Percentiles rank a stretch among this genome's conserved stretches.
Evolutionary conservation across 2,797 vertebrate genomes (phyloP).

Genomic region (Centroberyx gerrardi): DNA sequence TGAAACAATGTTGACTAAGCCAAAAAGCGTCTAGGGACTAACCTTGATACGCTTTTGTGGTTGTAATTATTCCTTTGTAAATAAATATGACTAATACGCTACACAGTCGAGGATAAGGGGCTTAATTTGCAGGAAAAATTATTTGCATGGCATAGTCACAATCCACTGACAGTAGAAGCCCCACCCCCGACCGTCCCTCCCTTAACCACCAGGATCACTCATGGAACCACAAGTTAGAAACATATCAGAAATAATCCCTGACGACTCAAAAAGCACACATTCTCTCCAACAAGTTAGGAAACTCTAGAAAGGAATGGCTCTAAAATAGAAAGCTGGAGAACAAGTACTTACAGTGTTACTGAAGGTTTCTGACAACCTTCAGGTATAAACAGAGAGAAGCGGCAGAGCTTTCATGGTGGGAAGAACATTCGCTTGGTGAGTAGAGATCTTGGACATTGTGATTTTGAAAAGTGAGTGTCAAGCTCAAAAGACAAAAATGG

Average conservation of each 20-base stretch:
- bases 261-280: background rate
- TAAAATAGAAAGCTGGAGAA: background rate
- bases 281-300: too few relatives aligned
- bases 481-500: background rate
- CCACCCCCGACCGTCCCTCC: background rate
- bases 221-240: too few relatives aligned
- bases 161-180: background rate
- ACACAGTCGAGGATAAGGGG: background rate
- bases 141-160: background rate
- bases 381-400: background rate
- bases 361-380: background rate
- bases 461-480: background rate
- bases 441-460: background rate
- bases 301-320: background rate
- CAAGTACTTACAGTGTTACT: background rate
- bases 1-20: too few relatives aligned
- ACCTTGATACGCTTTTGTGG: background rate
- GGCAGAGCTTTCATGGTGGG: background rate
- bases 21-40: too few relatives aligned
- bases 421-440: background rate
- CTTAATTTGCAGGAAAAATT: background rate
- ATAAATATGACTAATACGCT: slow-evolving; percentile 1
- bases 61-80: background rate
- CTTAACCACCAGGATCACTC: background rate
- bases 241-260: background rate